phyloP scores from a whole-genome alignment of 2,888 invertebrate species.

The Bellardia pandia region DNA sequence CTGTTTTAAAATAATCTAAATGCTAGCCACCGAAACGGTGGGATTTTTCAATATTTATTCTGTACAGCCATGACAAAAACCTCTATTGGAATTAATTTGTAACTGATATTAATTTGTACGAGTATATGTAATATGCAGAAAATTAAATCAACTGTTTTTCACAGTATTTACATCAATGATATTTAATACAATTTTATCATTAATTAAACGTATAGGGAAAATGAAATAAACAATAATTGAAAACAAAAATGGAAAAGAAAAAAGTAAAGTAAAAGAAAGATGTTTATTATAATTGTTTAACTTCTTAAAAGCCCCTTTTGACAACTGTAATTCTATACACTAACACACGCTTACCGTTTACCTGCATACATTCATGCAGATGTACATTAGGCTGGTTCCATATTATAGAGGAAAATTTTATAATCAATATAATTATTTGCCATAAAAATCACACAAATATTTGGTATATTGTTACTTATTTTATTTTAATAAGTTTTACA shows the following conservation, averaged over 20 bases:
- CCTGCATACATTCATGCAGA: neutral
- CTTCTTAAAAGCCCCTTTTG: slow-evolving; percentile 48
- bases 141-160: slow-evolving; percentile 15
- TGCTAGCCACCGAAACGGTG: no score
- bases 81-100: slow-evolving; percentile 13
- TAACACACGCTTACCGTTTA: neutral
- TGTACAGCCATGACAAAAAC: neutral
- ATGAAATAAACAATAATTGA: slow-evolving; percentile 34
- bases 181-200: slow-evolving; percentile 45
- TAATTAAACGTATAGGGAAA: slow-evolving; percentile 17
- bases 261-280: slow-evolving; percentile 7
- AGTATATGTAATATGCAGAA: no score
- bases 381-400: no score
- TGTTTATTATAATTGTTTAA: slow-evolving; percentile 54
- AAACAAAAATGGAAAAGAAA: slow-evolving; percentile 25
- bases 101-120: slow-evolving; percentile 33
- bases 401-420: no score
- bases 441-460: no score
- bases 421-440: no score
- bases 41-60: no score
- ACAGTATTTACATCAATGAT: slow-evolving; percentile 53
- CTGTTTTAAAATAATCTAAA: no score
- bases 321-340: slow-evolving; percentile 62
- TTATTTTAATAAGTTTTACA: no score
- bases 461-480: no score